Evolutionary conservation across 2,888 invertebrate species (phyloP).

Genomic region (Limnephilus marmoratus): DNA sequence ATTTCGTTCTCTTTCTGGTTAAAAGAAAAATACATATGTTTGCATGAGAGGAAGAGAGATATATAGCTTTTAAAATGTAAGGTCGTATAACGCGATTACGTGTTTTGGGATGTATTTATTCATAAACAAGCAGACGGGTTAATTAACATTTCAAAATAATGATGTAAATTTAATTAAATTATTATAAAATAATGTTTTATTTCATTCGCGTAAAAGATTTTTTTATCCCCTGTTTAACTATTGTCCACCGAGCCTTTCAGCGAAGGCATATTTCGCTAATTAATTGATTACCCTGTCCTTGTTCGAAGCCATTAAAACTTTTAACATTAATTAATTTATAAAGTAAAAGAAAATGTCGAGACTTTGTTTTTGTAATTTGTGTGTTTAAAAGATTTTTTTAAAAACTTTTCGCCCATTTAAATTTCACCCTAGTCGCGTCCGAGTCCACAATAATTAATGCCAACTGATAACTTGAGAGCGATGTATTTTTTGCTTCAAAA

Average conservation of each 20-base stretch:
- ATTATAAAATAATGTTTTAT: background rate
- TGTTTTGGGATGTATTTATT: too few species aligned
- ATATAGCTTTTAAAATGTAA: too few species aligned
- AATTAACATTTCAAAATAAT: too few species aligned
- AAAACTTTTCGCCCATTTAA: slow-evolving; percentile 51
- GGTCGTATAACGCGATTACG: too few species aligned
- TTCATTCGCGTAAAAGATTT: background rate
- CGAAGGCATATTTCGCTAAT: slow-evolving; percentile 35
- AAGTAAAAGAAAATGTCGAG: slow-evolving; percentile 49
- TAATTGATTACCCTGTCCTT: slow-evolving; percentile 43
- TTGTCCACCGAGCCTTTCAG: background rate
- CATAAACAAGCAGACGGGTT: too few species aligned
- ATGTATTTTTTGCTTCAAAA: slow-evolving; percentile 35
- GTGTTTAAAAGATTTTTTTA: slow-evolving; percentile 49
- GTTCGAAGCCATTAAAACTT: slow-evolving; percentile 41
- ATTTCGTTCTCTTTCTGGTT: too few species aligned
- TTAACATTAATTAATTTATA: slow-evolving; percentile 46
- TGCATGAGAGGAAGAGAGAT: too few species aligned
- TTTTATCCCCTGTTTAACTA: background rate
- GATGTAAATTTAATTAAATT: too few species aligned
- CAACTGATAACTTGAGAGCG: slow-evolving; percentile 41
- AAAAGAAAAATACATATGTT: too few species aligned
- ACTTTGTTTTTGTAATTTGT: slow-evolving; percentile 49
- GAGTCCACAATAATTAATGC: slow-evolving; percentile 50
- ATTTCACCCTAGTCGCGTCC: slow-evolving; percentile 45